Evolutionary conservation across 1,140 invertebrate species (phyloP).

Genomic region (Proctacanthus coquilletti): DNA sequence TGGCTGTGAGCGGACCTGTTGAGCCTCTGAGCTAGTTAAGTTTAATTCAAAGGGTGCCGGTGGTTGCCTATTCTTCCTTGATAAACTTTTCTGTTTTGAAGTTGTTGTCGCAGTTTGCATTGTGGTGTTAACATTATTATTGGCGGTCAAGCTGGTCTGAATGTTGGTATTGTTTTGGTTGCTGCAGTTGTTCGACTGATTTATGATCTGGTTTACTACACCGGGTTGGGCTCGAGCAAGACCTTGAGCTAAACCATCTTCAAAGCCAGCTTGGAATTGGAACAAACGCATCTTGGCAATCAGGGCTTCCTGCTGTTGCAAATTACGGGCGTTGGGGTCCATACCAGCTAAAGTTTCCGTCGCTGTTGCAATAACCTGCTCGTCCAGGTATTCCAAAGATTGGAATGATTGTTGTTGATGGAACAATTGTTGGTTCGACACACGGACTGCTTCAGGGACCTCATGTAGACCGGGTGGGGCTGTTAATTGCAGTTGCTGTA

Average conservation of each 20-base stretch:
- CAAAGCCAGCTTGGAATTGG: conserved; percentile 27
- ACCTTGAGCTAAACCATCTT: conserved; percentile 15
- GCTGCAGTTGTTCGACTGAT: conserved; percentile 3
- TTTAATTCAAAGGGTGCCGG: conserved; percentile 14
- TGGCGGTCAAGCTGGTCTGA: no score
- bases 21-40: conserved; percentile 10
- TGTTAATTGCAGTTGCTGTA: conserved; percentile 21
- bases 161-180: conserved; percentile 11
- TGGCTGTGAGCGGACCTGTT: conserved; percentile 24
- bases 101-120: neutral
- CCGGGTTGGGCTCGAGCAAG: conserved; percentile 4
- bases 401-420: conserved; percentile 14
- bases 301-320: conserved; percentile 25
- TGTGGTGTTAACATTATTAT: neutral
- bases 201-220: conserved; percentile 3
- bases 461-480: conserved; percentile 35
- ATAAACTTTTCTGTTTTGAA: conserved; percentile 7
- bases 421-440: conserved; percentile 27
- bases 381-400: conserved; percentile 17
- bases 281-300: conserved; percentile 27
- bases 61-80: conserved; percentile 18
- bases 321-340: conserved; percentile 23
- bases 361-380: conserved; percentile 10
- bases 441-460: conserved; percentile 36
- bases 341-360: conserved; percentile 24